Percentiles rank a stretch among this genome's conserved stretches.
Conservation (phyloP, 2,797 vertebrate species). For the Poeciliopsis gracilis region DNA sequence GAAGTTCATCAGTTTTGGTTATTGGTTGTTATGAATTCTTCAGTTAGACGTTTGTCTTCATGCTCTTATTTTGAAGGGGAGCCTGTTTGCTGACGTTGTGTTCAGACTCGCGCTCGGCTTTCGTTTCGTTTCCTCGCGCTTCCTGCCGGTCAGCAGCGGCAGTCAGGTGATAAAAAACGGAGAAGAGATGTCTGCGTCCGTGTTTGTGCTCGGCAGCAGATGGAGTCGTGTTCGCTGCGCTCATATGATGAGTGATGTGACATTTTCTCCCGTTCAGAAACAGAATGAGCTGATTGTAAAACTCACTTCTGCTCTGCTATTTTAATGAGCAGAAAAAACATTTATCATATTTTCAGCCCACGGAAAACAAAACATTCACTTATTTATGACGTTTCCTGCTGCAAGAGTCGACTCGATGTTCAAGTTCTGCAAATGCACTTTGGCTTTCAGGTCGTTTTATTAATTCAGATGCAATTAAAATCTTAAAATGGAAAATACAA, state of each 20-base stretch:
- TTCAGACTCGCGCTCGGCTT: neutral
- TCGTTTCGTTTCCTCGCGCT: neutral
- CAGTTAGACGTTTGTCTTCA: too few relatives aligned
- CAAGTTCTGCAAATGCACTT: too few relatives aligned
- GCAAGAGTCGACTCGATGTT: neutral
- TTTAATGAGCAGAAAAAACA: neutral
- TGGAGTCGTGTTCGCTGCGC: slow-evolving; percentile 5
- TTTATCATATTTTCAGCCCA: neutral
- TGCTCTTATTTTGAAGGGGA: too few relatives aligned
- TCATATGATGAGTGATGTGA: slow-evolving; percentile 25
- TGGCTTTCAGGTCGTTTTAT: neutral
- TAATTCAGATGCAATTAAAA: too few relatives aligned
- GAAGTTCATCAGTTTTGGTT: too few relatives aligned
- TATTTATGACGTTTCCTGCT: neutral
- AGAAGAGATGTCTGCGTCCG: too few relatives aligned
- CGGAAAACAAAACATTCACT: neutral
- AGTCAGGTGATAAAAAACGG: neutral
- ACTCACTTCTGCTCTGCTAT: neutral
- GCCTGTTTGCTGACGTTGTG: too few relatives aligned
- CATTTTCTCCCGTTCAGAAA: slow-evolving; percentile 39
- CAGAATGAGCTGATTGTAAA: slow-evolving; percentile 16
- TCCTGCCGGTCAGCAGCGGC: neutral
- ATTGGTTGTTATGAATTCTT: too few relatives aligned
- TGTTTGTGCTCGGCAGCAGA: neutral
- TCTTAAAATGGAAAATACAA: too few relatives aligned